Percentiles rank a stretch among this genome's conserved stretches.
phyloP scores from a whole-genome alignment of 2,888 invertebrate genomes.

The Patella ulyssiponensis region DNA sequence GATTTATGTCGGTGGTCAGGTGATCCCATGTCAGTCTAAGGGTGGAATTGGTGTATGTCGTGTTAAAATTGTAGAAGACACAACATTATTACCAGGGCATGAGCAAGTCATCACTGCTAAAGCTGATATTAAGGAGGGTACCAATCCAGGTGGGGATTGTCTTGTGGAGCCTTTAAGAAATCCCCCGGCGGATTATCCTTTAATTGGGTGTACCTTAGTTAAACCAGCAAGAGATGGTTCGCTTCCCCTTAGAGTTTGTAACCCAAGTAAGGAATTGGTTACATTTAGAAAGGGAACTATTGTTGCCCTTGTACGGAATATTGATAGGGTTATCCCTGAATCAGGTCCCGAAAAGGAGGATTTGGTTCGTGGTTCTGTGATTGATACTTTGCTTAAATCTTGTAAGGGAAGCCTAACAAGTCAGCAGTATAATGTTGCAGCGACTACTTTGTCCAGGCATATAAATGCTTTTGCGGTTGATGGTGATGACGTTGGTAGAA shows the following conservation, averaged over 20 bases:
- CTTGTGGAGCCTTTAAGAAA: not conserved
- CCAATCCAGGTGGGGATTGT: not conserved
- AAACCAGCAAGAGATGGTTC: not conserved
- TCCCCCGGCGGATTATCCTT: not conserved
- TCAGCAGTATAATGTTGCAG: not conserved
- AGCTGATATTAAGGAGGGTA: not conserved
- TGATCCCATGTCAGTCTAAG: not conserved
- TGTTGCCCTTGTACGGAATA: not conserved
- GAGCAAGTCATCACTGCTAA: not conserved
- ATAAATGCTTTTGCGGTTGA: not conserved
- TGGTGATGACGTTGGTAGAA: not conserved
- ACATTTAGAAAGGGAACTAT: not conserved
- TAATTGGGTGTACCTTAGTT: not conserved
- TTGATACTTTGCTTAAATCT: no score
- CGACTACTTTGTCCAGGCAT: not conserved
- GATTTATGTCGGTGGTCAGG: not conserved
- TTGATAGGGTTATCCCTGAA: no score
- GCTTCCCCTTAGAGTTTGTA: not conserved
- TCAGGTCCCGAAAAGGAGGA: no score
- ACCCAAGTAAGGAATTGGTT: not conserved
- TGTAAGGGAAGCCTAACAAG: not conserved
- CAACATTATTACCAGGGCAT: not conserved
- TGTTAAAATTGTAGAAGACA: not conserved
- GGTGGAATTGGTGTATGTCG: slow-evolving; percentile 8
- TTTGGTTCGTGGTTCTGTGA: no score